These are phyloP conservation scores for Myrmophylax atrothorax DNA, from an alignment of 2,113 vertebrate species.

Conservation along the genomic window DNA sequence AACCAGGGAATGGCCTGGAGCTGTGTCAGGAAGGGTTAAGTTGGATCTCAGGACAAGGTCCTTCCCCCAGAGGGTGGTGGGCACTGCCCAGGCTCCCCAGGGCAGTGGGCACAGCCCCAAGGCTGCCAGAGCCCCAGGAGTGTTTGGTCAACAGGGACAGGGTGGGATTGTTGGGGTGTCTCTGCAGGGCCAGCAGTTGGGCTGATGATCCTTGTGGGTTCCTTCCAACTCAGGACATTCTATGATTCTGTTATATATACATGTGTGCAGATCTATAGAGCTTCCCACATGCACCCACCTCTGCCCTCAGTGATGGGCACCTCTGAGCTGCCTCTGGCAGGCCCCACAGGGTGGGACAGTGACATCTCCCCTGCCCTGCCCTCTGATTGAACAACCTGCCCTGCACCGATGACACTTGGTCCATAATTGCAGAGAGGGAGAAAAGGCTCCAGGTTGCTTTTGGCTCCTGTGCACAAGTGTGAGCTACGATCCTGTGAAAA, in stretches of 20 bases:
- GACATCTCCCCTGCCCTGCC: neutral
- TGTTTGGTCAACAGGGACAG: neutral
- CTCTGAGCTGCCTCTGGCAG: neutral
- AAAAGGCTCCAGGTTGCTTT: neutral
- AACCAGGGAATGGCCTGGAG: neutral
- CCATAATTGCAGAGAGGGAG: rapidly evolving
- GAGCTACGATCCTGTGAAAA: neutral
- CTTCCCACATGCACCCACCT: rapidly evolving
- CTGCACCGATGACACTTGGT: neutral
- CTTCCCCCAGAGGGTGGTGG: neutral
- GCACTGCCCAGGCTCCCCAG: neutral
- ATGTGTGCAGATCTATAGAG: neutral
- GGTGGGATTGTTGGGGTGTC: neutral
- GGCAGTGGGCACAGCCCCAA: neutral
- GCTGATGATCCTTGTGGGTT: neutral
- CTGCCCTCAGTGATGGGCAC: neutral
- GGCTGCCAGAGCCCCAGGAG: neutral
- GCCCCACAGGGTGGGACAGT: neutral
- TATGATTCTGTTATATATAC: too few species aligned
- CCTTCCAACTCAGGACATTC: too few species aligned
- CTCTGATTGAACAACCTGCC: neutral
- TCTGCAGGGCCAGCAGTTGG: neutral
- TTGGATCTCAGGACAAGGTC: neutral
- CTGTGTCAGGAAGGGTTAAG: neutral
- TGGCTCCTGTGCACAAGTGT: neutral